Conservation (phyloP, 1,140 invertebrate species). For the Drosophila baimaii region DNA sequence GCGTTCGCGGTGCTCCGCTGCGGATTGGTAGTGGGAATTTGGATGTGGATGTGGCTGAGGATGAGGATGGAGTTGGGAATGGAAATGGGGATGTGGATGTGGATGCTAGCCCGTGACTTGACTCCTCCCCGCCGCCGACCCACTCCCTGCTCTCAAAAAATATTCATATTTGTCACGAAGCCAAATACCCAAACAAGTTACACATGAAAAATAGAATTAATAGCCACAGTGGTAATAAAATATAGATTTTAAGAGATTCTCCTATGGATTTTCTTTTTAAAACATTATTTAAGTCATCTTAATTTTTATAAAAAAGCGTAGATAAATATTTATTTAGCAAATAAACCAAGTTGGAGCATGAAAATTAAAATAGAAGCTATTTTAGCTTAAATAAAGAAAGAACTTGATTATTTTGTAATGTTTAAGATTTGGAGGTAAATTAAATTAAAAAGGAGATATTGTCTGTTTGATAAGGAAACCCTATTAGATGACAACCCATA, state of each 20-base stretch:
- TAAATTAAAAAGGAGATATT: neutral
- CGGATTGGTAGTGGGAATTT: conserved; percentile 30
- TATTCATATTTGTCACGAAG: conserved; percentile 83
- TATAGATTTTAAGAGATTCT: too few species aligned
- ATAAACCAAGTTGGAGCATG: neutral
- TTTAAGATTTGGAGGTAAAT: neutral
- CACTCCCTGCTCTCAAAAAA: conserved; percentile 63
- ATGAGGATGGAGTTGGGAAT: conserved; percentile 11
- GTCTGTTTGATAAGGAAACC: too few species aligned
- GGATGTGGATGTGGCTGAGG: conserved; percentile 20
- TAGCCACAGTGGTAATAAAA: too few species aligned
- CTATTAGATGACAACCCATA: neutral
- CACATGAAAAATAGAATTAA: conserved; percentile 23
- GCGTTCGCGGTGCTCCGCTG: conserved; percentile 69
- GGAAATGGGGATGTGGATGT: conserved; percentile 12
- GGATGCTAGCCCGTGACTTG: conserved; percentile 29
- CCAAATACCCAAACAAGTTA: conserved; percentile 59
- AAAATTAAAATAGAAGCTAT: too few species aligned
- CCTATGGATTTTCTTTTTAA: too few species aligned
- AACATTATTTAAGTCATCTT: too few species aligned
- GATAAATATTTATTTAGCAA: too few species aligned
- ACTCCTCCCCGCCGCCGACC: conserved; percentile 10
- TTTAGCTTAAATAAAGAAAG: neutral
- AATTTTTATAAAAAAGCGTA: neutral
- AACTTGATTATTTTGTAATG: neutral